These are phyloP conservation scores for Eupleurogrammus muticus DNA, from an alignment of 2,797 vertebrate species.

Conservation along the genomic window DNA sequence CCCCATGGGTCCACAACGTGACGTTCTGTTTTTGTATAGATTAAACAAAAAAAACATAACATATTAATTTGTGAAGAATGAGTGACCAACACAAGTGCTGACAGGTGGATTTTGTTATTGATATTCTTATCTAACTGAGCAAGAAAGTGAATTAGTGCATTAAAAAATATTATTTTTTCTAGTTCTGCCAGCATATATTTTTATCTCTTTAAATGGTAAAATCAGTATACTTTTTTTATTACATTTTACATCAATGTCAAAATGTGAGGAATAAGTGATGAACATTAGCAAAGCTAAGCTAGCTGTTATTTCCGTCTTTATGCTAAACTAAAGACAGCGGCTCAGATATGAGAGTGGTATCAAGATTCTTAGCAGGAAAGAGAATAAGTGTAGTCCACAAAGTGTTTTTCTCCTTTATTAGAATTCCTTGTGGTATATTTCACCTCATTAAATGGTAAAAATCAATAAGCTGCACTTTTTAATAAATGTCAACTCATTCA, in stretches of 20 bases:
- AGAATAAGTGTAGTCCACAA: not conserved
- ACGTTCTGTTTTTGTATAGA: no score
- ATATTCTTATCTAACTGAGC: no score
- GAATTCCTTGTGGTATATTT: not conserved
- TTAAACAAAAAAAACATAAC: no score
- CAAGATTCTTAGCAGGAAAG: not conserved
- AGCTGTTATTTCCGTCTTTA: not conserved
- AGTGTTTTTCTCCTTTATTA: not conserved
- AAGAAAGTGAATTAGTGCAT: no score
- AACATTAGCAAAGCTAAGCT: not conserved
- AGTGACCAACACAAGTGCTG: not conserved
- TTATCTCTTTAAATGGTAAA: no score
- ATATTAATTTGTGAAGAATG: not conserved
- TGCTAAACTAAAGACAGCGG: slow-evolving; percentile 16
- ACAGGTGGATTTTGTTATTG: not conserved
- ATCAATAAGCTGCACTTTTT: not conserved
- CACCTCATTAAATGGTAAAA: slow-evolving; percentile 6
- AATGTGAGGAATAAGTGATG: not conserved
- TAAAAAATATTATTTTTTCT: no score
- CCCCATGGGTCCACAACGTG: no score
- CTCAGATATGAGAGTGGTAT: not conserved
- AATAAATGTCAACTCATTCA: not conserved
- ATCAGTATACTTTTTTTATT: no score
- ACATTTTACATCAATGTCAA: not conserved
- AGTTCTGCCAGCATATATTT: no score